Evolutionary conservation across 2,113 vertebrate species (phyloP).

Genomic region (Gracilinanus agilis): DNA sequence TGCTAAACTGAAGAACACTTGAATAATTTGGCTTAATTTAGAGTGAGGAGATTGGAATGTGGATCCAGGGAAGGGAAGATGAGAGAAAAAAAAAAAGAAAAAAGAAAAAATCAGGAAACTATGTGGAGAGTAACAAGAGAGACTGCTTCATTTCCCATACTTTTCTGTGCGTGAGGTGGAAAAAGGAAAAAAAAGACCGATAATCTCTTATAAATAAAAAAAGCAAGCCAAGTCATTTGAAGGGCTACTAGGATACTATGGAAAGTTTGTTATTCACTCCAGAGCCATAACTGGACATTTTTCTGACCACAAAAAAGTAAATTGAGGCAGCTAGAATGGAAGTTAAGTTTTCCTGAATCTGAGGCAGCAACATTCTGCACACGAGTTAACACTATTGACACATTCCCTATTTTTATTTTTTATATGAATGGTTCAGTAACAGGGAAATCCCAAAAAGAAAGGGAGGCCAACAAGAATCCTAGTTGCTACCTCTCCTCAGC

Average conservation of each 20-base stretch:
- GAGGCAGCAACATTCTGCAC: not conserved
- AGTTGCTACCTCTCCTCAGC: not conserved
- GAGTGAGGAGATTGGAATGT: not conserved
- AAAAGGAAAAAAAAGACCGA: not conserved
- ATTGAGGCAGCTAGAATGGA: not conserved
- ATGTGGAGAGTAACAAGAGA: not conserved
- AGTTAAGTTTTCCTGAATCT: not conserved
- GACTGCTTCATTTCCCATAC: not conserved
- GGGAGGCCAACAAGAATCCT: not conserved
- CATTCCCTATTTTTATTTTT: not conserved
- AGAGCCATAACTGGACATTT: not conserved
- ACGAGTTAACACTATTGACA: not conserved
- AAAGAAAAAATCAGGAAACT: too few species aligned
- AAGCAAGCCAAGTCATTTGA: not conserved
- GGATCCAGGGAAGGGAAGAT: not conserved
- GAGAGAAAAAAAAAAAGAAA: not conserved
- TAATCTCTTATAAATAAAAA: too few species aligned
- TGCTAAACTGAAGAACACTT: not conserved
- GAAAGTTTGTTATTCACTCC: not conserved
- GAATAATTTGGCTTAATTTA: not conserved
- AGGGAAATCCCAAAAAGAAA: not conserved
- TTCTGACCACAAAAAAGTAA: not conserved
- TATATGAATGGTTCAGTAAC: not conserved
- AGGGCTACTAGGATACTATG: not conserved
- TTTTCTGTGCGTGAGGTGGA: not conserved